Evolutionary conservation across 2,888 invertebrate genomes (phyloP).

Genomic region (Andrena chrysosceles): DNA sequence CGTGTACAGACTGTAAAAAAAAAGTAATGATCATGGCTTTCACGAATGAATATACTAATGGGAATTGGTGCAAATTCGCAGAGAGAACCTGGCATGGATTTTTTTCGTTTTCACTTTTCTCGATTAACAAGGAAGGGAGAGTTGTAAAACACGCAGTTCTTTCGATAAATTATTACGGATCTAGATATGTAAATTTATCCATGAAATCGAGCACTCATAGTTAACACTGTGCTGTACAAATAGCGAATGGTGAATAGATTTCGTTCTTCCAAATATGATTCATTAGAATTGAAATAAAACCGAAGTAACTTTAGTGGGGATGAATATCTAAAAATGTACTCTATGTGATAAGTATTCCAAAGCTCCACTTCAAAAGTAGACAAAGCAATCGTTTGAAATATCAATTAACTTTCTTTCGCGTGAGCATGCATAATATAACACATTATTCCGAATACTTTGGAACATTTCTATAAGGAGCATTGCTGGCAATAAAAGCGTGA

Average conservation of each 20-base stretch:
- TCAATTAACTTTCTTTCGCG: background rate
- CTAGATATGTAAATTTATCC: too few relatives aligned
- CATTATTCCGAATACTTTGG: background rate
- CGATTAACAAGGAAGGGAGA: too few relatives aligned
- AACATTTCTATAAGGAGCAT: background rate
- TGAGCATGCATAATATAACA: background rate
- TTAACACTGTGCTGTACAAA: too few relatives aligned
- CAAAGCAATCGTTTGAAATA: background rate
- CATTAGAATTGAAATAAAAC: background rate
- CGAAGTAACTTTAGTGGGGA: too few relatives aligned
- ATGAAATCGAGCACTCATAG: too few relatives aligned
- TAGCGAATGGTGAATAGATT: too few relatives aligned
- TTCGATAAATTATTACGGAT: too few relatives aligned
- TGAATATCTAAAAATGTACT: too few relatives aligned
- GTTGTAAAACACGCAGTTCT: too few relatives aligned
- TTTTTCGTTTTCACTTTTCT: background rate
- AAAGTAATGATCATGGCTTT: slow-evolving; percentile 6
- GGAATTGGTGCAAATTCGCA: too few relatives aligned
- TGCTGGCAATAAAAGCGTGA: background rate
- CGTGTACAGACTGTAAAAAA: slow-evolving; percentile 15
- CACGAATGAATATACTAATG: background rate
- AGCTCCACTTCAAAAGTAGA: background rate
- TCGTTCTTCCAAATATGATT: background rate
- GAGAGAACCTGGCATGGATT: background rate
- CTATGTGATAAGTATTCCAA: too few relatives aligned